Conservation (phyloP, 1,140 invertebrate species). For the Platyscapa corneri region DNA sequence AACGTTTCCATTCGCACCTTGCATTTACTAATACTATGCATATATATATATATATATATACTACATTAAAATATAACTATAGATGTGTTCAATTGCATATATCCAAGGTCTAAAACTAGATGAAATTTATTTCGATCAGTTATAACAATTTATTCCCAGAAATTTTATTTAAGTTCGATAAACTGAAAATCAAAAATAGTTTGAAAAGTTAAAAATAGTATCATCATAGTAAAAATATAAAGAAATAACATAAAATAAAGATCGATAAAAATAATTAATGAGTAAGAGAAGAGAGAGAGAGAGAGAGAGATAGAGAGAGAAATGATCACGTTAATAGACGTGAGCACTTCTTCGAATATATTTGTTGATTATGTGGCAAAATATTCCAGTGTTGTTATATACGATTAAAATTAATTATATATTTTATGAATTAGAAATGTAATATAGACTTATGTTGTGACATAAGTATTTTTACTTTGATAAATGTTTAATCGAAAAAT, state of each 20-base stretch:
- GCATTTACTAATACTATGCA: constrained; percentile 8
- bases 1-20: constrained; percentile 38
- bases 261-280: too few species aligned
- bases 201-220: background rate
- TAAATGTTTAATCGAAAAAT: too few species aligned
- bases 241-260: background rate
- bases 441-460: too few species aligned
- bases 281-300: background rate
- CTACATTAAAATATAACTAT: background rate
- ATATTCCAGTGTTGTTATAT: too few species aligned
- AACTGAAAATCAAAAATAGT: constrained; percentile 1
- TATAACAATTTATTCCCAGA: constrained; percentile 19
- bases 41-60: background rate
- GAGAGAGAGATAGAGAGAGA: background rate
- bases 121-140: constrained; percentile 14
- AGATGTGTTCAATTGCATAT: background rate
- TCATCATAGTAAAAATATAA: background rate
- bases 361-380: too few species aligned
- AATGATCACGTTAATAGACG: too few species aligned
- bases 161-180: constrained; percentile 44
- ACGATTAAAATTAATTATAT: too few species aligned
- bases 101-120: background rate
- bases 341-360: too few species aligned
- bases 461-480: too few species aligned
- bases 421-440: too few species aligned